Evolutionary conservation across 1,140 invertebrate species (phyloP).

Genomic region (Cryptotermes secundus): DNA sequence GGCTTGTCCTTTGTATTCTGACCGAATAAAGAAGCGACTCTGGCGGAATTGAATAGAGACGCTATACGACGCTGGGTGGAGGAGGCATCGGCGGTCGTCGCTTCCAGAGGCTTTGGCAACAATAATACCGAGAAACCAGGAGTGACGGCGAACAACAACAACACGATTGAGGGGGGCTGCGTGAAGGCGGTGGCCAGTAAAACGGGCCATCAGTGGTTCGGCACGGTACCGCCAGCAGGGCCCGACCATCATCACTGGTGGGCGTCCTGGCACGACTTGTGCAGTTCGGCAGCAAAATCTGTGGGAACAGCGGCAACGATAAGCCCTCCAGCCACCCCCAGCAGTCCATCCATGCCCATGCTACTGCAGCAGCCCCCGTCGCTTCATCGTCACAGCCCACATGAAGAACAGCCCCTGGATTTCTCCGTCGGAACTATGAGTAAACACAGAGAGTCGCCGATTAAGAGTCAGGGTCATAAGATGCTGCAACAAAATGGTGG

Average conservation of each 20-base stretch:
- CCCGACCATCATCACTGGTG: constrained; percentile 19
- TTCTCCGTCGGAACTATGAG: constrained; percentile 23
- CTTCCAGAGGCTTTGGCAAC: neutral
- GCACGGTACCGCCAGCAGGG: neutral
- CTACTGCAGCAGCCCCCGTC: neutral
- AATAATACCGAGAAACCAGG: constrained; percentile 12
- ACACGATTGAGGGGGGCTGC: neutral
- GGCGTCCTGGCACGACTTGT: constrained; percentile 19
- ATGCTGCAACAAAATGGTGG: neutral
- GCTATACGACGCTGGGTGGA: constrained; percentile 31
- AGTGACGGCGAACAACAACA: constrained; percentile 13
- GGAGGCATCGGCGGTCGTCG: constrained; percentile 31
- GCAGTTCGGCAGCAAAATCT: neutral
- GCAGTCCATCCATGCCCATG: neutral
- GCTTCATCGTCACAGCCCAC: neutral
- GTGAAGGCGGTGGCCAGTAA: constrained; percentile 5
- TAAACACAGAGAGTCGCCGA: neutral
- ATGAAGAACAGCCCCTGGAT: constrained; percentile 30
- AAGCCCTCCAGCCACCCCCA: constrained; percentile 22
- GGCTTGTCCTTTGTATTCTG: neutral
- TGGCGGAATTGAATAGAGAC: constrained; percentile 29
- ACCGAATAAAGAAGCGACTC: neutral
- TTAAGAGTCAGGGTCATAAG: neutral
- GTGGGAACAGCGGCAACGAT: neutral
- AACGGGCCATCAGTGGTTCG: neutral